Conservation (phyloP, 2,888 invertebrate species). For the Platycheirus rosarum region DNA sequence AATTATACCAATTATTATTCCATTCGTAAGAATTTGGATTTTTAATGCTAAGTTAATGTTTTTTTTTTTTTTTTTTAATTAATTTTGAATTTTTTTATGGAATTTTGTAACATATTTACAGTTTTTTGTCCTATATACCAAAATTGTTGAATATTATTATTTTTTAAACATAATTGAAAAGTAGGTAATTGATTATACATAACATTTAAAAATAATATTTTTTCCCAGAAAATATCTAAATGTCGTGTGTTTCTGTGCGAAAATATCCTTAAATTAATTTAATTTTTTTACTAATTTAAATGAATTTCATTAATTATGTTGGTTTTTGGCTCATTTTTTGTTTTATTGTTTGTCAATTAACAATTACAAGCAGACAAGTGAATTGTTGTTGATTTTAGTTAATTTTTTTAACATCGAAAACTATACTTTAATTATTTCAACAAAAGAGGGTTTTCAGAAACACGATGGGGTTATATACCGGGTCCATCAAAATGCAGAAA, state of each 20-base stretch:
- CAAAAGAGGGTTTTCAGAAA: slow-evolving; percentile 3
- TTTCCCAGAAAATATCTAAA: slow-evolving; percentile 67
- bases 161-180: slow-evolving; percentile 59
- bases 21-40: slow-evolving; percentile 53
- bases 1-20: slow-evolving; percentile 42
- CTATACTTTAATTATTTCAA: slow-evolving; percentile 29
- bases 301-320: slow-evolving; percentile 48
- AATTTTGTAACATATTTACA: slow-evolving; percentile 66
- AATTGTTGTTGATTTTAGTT: slow-evolving; percentile 64
- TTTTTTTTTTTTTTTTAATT: background rate
- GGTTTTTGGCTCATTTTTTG: slow-evolving; percentile 29
- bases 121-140: slow-evolving; percentile 54
- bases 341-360: slow-evolving; percentile 32
- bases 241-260: slow-evolving; percentile 75
- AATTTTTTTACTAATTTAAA: slow-evolving; percentile 22
- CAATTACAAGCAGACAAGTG: slow-evolving; percentile 49
- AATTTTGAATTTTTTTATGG: slow-evolving; percentile 47
- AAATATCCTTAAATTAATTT: slow-evolving; percentile 34
- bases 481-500: no score
- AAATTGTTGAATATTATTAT: slow-evolving; percentile 56
- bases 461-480: no score
- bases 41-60: slow-evolving; percentile 58
- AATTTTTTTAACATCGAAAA: slow-evolving; percentile 1
- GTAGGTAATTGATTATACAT: slow-evolving; percentile 59
- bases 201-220: slow-evolving; percentile 31